These are phyloP conservation scores for Henricia sp. DNA, from an alignment of 53 echinoderm and acorn worm genomes.

Conservation along the genomic window DNA sequence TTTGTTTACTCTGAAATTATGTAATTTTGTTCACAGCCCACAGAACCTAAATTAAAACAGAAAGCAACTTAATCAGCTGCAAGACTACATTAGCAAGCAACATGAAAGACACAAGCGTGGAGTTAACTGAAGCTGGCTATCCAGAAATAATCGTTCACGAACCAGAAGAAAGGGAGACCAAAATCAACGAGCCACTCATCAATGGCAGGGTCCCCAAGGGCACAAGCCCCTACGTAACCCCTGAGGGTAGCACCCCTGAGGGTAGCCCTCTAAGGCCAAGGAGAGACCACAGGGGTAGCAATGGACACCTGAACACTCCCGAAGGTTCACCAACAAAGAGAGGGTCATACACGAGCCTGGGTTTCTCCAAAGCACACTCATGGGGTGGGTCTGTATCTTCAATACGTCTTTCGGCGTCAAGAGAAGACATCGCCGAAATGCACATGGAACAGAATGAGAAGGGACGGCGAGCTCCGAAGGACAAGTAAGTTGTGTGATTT, in stretches of 20 bases:
- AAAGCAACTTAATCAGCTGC: too few species aligned
- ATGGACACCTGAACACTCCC: constrained; percentile 14
- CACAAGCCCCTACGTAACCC: too few species aligned
- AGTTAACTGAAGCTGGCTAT: constrained; percentile 28
- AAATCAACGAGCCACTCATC: constrained; percentile 1
- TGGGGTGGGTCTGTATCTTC: constrained; percentile 41
- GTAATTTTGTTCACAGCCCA: too few species aligned
- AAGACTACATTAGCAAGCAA: too few species aligned
- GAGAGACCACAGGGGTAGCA: constrained; percentile 17
- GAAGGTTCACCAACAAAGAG: constrained; percentile 3
- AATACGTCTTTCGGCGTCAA: constrained; percentile 39
- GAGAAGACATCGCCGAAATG: constrained; percentile 41
- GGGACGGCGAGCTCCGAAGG: constrained; percentile 6
- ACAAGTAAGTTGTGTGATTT: constrained; percentile 12
- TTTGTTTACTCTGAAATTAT: too few species aligned
- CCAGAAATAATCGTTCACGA: constrained; percentile 42
- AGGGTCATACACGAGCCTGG: neutral
- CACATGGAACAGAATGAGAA: constrained; percentile 34
- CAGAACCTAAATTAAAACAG: too few species aligned
- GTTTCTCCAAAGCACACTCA: neutral
- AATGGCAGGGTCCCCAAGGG: neutral
- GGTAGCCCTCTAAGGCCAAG: constrained; percentile 19
- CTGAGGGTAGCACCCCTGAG: neutral
- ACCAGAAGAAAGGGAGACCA: constrained; percentile 20
- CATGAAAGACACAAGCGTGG: constrained; percentile 50